Base-by-base conservation (phyloP, 2,888 invertebrate genomes). In the Galeopsomyia nigrocyanea region DNA sequence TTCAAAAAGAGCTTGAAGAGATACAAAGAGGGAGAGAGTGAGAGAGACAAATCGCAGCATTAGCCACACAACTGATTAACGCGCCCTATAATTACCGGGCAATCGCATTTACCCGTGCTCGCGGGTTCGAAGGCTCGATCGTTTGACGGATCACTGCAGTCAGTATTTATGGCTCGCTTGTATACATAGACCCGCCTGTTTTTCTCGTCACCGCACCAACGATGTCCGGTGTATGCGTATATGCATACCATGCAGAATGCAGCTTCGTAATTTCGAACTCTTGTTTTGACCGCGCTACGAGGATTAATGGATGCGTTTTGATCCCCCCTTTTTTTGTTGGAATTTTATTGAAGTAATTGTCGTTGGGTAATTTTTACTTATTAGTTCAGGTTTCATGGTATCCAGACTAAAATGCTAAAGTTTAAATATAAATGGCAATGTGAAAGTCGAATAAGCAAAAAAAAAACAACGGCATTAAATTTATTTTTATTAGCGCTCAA, bases 61-160 rank as follows among this genome's bases (percentile, higher is more conserved):
- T 73, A 73, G 68, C 61, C 64, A 64, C 39, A 39, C 65, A 60
- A 73, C 65, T 73, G 73, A 73, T 73, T 73, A 73, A 73, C 73
- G 58, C 50, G 22, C 49, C 22, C 65, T 49, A 73, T 68, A 73
- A 73, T 73, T 73, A 73, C 62, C 39, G 60, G 60, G 55, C 6
- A 68, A 64, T 64, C 56, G 46, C 58, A 55, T 64, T 67, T 55
- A 68, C 62, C 63, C 26, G 26, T 26, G 26, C 26, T 26, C 68
- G 53, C 51, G 47, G 31, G 21, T 6, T 21, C 7, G 17, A 39
- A 22, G 21, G 2, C 14, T 16, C 22, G 68, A 72, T 63, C 68
- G 47, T 64, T 72, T 72, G 67, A 72, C 68, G 53, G 63, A 68
- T 68, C 47, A 53, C 63, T 72, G 67, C 51, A 53, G 51, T 64